phyloP scores from a whole-genome alignment of 2,113 vertebrate species.

The Pseudonaja textilis region DNA sequence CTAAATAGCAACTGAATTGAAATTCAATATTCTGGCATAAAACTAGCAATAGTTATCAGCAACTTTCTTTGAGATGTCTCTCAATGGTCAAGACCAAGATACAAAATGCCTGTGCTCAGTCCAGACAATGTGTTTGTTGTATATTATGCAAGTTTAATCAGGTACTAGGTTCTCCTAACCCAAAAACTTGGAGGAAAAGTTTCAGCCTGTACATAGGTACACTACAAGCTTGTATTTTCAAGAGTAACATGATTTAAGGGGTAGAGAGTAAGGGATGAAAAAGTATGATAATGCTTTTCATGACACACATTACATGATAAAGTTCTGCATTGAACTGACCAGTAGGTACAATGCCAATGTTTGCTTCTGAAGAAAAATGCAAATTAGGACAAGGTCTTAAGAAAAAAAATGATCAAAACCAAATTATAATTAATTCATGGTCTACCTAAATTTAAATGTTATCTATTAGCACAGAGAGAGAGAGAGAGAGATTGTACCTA shows the following conservation, averaged over 20 bases:
- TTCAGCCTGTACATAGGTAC: background rate
- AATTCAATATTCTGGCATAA: background rate
- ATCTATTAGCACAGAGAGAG: background rate
- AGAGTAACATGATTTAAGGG: background rate
- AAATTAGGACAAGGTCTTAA: background rate
- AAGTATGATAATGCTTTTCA: background rate
- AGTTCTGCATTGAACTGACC: background rate
- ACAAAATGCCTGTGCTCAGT: constrained; percentile 17
- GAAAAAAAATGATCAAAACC: background rate
- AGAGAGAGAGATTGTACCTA: background rate
- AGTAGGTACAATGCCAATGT: background rate
- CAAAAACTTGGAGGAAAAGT: background rate
- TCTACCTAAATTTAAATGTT: background rate
- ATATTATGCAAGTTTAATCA: background rate
- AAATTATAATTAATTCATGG: background rate
- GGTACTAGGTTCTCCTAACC: background rate
- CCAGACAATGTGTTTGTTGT: constrained; percentile 21
- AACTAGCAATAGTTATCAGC: background rate
- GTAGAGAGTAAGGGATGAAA: background rate
- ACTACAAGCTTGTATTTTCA: background rate
- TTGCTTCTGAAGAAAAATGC: background rate
- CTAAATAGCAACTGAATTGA: constrained; percentile 39
- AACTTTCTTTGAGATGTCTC: constrained; percentile 13
- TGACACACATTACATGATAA: too few relatives aligned
- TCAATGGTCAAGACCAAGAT: constrained; percentile 20